A percentile compares a stretch with the other conserved stretches of the same genome.
phyloP scores from a whole-genome alignment of 2,888 invertebrate species.

The Apamea crenata region DNA sequence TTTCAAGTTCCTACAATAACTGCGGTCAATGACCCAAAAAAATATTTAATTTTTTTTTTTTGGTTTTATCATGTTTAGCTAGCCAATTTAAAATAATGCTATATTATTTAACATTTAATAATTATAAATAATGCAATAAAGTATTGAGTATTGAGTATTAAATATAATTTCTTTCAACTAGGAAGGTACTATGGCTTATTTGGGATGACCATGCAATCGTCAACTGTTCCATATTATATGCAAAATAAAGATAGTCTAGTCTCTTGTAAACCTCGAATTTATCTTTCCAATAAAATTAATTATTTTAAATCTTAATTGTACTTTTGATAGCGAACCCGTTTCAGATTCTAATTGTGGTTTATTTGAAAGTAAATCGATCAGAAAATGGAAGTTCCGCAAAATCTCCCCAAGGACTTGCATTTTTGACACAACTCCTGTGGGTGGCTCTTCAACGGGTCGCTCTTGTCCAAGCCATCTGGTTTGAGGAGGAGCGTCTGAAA shows the following conservation, averaged over 20 bases:
- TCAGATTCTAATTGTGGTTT: not conserved
- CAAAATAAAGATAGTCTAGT: not conserved
- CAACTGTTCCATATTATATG: not conserved
- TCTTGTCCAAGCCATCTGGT: slow-evolving; percentile 66
- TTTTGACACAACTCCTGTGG: slow-evolving; percentile 67
- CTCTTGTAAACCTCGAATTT: not conserved
- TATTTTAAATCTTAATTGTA: slow-evolving; percentile 22
- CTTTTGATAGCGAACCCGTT: not conserved
- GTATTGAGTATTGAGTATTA: too few relatives aligned
- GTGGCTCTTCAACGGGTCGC: slow-evolving; percentile 66
- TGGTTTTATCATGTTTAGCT: too few relatives aligned
- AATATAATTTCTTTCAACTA: too few relatives aligned
- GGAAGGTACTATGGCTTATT: too few relatives aligned
- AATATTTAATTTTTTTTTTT: too few relatives aligned
- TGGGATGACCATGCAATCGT: too few relatives aligned
- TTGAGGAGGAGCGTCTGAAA: slow-evolving; percentile 67
- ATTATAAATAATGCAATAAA: too few relatives aligned
- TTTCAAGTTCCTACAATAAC: too few relatives aligned
- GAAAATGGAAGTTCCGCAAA: slow-evolving; percentile 44
- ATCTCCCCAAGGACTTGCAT: slow-evolving; percentile 65
- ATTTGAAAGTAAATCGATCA: not conserved
- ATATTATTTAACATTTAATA: too few relatives aligned
- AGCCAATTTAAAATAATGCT: too few relatives aligned
- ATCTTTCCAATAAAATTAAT: not conserved
- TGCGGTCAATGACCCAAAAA: too few relatives aligned